Evolutionary conservation across 2,888 invertebrate species (phyloP).

Genomic region (Acleris holmiana): DNA sequence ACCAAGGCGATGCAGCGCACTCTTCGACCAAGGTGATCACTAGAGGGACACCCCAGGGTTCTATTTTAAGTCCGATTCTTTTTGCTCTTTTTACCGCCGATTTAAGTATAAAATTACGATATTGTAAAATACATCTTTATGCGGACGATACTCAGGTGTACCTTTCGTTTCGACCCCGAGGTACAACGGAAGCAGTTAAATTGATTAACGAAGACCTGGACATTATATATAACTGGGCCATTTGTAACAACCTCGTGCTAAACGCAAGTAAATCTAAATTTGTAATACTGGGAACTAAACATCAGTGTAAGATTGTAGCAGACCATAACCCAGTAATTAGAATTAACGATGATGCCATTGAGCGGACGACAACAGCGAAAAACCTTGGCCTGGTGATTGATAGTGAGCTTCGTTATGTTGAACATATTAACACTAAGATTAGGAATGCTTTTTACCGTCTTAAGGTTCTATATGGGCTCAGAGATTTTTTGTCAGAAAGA

Average conservation of each 20-base stretch:
- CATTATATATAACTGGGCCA: background rate
- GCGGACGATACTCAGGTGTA: constrained; percentile 34
- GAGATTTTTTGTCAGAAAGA: background rate
- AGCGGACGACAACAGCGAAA: background rate
- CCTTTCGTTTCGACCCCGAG: background rate
- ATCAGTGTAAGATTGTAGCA: background rate
- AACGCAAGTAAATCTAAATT: background rate
- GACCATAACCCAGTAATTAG: background rate
- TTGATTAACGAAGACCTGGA: background rate
- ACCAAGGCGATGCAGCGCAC: constrained; percentile 6
- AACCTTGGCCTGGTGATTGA: background rate
- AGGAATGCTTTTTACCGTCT: too few relatives aligned
- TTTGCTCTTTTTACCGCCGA: constrained; percentile 35
- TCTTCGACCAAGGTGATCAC: constrained; percentile 8
- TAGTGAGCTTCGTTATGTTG: too few relatives aligned
- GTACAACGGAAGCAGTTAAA: background rate
- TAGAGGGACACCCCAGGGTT: background rate
- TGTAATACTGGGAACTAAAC: background rate
- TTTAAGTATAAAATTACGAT: constrained; percentile 13
- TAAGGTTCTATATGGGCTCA: background rate
- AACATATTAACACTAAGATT: too few relatives aligned
- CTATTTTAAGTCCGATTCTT: constrained; percentile 29
- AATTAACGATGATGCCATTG: background rate
- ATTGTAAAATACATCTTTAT: constrained; percentile 34
- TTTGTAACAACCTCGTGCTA: background rate